These are phyloP conservation scores for Platyscapa corneri DNA, from an alignment of 1,140 invertebrate genomes.

Conservation along the genomic window DNA sequence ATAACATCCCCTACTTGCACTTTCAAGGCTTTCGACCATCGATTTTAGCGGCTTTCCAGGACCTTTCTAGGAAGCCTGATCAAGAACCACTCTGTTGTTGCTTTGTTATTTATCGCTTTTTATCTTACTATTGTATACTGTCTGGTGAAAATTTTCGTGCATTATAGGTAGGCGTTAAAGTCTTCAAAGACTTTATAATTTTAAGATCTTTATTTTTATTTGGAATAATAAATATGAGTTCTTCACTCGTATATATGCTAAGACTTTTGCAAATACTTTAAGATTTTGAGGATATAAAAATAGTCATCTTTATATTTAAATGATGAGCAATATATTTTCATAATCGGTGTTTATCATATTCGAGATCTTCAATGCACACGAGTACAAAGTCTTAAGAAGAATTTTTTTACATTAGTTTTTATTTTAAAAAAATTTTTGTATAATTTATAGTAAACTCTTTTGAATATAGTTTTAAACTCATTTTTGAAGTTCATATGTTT, in stretches of 20 bases:
- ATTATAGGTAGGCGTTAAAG: too few species aligned
- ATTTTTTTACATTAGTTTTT: too few species aligned
- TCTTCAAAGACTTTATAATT: too few species aligned
- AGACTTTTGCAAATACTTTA: too few species aligned
- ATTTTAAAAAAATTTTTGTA: too few species aligned
- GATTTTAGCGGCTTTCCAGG: constrained; percentile 50
- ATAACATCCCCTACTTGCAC: constrained; percentile 70
- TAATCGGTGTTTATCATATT: background rate
- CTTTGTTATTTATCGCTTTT: background rate
- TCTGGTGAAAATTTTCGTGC: too few species aligned
- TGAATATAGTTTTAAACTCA: background rate
- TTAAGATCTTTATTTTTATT: too few species aligned
- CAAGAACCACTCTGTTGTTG: background rate
- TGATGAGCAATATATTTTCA: background rate
- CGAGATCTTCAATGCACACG: background rate
- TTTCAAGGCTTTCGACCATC: constrained; percentile 68
- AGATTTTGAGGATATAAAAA: too few species aligned
- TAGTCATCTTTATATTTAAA: background rate
- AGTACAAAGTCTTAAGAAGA: background rate
- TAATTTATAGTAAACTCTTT: background rate
- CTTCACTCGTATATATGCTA: too few species aligned
- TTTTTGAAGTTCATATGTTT: background rate
- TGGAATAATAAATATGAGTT: too few species aligned
- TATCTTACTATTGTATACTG: background rate
- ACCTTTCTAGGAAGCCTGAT: constrained; percentile 15